Evolutionary conservation across 1,140 invertebrate genomes (phyloP).

Genomic region (Teleopsis dalmanni): DNA sequence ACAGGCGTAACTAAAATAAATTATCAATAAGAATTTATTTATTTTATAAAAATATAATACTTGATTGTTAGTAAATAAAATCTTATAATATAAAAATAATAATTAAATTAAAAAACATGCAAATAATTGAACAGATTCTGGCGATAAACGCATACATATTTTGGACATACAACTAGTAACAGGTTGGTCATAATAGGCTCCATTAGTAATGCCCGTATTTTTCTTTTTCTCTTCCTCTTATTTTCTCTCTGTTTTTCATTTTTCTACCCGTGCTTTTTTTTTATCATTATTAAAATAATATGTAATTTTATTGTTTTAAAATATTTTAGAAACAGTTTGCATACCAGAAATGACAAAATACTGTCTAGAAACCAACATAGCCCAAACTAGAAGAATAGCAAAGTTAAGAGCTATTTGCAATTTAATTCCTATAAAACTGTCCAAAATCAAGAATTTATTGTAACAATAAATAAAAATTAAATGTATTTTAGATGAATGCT

Average conservation of each 20-base stretch:
- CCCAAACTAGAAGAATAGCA: not conserved
- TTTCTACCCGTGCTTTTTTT: too few relatives aligned
- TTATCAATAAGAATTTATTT: too few relatives aligned
- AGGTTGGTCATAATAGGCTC: not conserved
- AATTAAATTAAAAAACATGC: not conserved
- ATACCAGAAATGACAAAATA: not conserved
- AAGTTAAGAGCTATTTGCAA: not conserved
- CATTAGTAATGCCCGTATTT: not conserved
- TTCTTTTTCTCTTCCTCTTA: not conserved
- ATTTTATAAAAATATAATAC: not conserved
- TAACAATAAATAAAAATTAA: too few relatives aligned
- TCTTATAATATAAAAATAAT: not conserved
- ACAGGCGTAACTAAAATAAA: too few relatives aligned
- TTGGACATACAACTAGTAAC: not conserved
- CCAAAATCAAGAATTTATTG: too few relatives aligned
- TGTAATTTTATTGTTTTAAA: not conserved
- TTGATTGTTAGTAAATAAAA: not conserved
- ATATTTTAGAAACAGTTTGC: not conserved
- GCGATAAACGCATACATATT: not conserved
- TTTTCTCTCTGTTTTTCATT: not conserved
- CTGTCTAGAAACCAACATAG: not conserved
- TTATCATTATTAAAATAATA: too few relatives aligned
- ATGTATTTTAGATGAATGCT: too few relatives aligned
- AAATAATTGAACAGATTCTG: not conserved
- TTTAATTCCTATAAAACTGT: not conserved